Evolutionary conservation across 2,797 vertebrate genomes (phyloP).

Genomic region (Zalophus californianus): DNA sequence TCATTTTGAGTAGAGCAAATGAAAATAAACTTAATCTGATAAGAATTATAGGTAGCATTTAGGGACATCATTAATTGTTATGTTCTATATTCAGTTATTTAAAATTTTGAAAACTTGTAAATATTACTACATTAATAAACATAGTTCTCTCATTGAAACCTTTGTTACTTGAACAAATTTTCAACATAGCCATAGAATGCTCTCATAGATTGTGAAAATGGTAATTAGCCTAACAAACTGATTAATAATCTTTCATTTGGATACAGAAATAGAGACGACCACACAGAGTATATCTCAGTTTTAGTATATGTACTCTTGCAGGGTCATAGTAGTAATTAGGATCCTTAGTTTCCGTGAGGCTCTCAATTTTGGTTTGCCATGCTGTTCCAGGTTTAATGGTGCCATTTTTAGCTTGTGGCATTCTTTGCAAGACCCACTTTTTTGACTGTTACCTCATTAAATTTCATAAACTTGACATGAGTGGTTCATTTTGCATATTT

Average conservation of each 20-base stretch:
- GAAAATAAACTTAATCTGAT: constrained; percentile 54
- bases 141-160: constrained; percentile 22
- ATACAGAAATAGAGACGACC: background rate
- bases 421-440: background rate
- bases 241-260: background rate
- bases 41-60: background rate
- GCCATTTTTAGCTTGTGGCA: background rate
- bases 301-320: background rate
- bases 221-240: background rate
- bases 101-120: constrained; percentile 23
- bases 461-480: constrained; percentile 52
- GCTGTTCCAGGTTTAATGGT: background rate
- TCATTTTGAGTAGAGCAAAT: constrained; percentile 51
- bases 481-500: constrained; percentile 37
- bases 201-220: background rate
- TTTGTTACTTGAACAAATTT: constrained; percentile 53
- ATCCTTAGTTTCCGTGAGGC: background rate
- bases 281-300: background rate
- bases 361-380: background rate
- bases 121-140: background rate
- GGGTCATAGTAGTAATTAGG: background rate
- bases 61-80: background rate
- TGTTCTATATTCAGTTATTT: background rate
- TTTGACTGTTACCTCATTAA: constrained; percentile 21
- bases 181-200: background rate